phyloP scores from a whole-genome alignment of 2,797 vertebrate species.

The Emys orbicularis region DNA sequence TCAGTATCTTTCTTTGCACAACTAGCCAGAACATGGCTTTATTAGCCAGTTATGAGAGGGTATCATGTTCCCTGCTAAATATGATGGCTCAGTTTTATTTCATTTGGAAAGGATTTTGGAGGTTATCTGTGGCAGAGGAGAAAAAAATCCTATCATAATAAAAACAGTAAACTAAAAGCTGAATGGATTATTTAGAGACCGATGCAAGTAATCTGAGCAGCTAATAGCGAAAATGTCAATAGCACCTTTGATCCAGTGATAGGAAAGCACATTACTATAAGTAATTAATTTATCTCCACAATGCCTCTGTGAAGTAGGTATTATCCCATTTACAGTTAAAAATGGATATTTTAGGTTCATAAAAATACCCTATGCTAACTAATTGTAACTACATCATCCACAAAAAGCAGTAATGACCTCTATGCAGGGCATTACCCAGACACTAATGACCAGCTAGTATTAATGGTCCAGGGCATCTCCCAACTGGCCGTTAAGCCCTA shows the following conservation, averaged over 20 bases:
- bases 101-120: neutral
- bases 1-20: neutral
- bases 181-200: neutral
- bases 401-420: neutral
- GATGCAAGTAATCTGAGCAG: neutral
- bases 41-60: neutral
- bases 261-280: neutral
- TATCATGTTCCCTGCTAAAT: neutral
- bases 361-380: neutral
- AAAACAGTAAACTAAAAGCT: neutral
- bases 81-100: neutral
- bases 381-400: neutral
- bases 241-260: neutral
- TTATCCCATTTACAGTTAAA: neutral
- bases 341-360: neutral
- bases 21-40: neutral
- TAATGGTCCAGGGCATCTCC: neutral
- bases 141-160: neutral
- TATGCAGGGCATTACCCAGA: neutral
- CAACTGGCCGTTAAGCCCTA: neutral
- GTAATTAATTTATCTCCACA: conserved; percentile 22
- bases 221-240: neutral
- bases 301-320: neutral
- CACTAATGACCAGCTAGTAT: neutral
- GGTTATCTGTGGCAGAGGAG: neutral